Percentiles rank a stretch among this genome's conserved stretches.
phyloP scores from a whole-genome alignment of 2,113 vertebrate genomes.

The Hypomesus transpacificus region DNA sequence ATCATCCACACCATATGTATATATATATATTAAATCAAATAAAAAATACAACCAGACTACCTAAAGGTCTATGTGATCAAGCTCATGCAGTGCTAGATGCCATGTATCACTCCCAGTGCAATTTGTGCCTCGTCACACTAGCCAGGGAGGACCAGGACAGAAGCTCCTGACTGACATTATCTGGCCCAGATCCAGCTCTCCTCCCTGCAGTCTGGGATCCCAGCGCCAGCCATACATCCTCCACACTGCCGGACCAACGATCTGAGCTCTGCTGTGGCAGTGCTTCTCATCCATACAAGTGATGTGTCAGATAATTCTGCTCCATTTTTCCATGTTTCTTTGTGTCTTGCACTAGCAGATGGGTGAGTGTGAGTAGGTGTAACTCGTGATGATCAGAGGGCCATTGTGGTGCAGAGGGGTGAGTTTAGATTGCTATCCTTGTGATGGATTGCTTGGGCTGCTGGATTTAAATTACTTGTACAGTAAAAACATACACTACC shows the following conservation, averaged over 20 bases:
- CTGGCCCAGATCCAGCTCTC: no score
- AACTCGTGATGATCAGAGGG: constrained; percentile 31
- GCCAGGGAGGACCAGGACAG: not conserved
- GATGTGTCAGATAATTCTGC: constrained; percentile 15
- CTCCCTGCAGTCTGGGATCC: no score
- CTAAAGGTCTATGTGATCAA: no score
- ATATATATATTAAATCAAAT: no score
- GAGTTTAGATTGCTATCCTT: constrained; percentile 64
- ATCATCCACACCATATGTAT: no score
- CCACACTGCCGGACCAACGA: not conserved
- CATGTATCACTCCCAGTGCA: no score
- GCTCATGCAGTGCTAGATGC: no score
- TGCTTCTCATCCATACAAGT: constrained; percentile 34
- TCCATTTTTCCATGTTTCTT: constrained; percentile 7
- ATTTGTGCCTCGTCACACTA: not conserved
- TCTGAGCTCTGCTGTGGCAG: constrained; percentile 23
- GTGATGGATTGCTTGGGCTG: constrained; percentile 68
- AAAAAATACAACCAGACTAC: no score
- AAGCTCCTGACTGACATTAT: no score
- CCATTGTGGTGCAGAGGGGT: constrained; percentile 37
- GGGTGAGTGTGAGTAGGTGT: constrained; percentile 24
- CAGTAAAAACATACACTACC: constrained; percentile 40
- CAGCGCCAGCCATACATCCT: no score
- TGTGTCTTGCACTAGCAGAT: constrained; percentile 16
- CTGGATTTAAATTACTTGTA: constrained; percentile 60